phyloP scores from a whole-genome alignment of 23 tunicate species.

The Ciona savignyi region DNA sequence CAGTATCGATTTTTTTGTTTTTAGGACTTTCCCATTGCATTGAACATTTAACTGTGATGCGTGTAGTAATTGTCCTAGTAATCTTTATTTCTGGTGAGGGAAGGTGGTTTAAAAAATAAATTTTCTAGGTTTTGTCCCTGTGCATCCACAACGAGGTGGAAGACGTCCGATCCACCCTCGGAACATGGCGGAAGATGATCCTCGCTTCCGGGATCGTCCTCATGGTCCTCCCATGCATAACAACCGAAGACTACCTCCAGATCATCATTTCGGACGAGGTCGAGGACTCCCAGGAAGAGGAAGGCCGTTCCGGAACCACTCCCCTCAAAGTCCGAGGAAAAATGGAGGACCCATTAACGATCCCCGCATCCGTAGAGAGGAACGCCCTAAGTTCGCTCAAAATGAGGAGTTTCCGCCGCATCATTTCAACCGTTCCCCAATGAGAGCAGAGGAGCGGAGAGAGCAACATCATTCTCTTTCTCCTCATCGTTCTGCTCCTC shows the following conservation, averaged over 20 bases:
- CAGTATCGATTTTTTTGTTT: too few relatives aligned
- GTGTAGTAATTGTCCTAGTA: too few relatives aligned
- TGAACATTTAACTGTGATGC: too few relatives aligned
- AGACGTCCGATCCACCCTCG: not conserved
- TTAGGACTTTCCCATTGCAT: too few relatives aligned
- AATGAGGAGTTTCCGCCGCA: not conserved
- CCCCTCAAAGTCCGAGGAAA: constrained; percentile 2
- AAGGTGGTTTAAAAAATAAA: too few relatives aligned
- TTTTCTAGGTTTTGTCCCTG: too few relatives aligned
- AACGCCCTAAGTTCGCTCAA: not conserved
- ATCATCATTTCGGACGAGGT: not conserved
- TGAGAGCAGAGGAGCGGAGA: not conserved
- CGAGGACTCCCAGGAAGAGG: not conserved
- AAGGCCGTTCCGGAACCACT: not conserved
- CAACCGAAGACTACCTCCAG: not conserved
- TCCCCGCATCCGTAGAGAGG: not conserved
- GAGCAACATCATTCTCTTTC: not conserved
- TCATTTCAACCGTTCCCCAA: not conserved
- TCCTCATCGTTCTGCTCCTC: not conserved
- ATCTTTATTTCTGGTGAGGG: too few relatives aligned
- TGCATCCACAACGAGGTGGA: too few relatives aligned
- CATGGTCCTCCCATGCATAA: not conserved
- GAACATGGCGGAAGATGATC: not conserved
- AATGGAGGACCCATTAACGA: not conserved
- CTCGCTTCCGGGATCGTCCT: not conserved